Conservation (phyloP, 53 echinoderm and acorn worm species). For the Apostichopus leukothele region DNA sequence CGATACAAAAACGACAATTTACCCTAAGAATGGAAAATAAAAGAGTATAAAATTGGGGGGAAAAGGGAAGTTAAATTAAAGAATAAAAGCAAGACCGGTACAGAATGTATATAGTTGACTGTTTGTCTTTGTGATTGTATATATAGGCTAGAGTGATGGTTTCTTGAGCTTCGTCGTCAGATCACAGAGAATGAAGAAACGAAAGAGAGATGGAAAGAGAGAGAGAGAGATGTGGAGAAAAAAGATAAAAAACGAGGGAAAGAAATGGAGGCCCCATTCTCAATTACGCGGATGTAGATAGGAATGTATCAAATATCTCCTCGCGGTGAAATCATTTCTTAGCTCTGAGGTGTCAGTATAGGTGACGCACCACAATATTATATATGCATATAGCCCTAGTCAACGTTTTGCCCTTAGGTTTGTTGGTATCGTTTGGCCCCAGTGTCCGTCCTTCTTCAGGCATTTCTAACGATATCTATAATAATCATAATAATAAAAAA, state of each 20-base stretch:
- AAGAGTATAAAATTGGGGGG: background rate
- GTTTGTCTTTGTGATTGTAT: too few relatives aligned
- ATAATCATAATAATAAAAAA: too few relatives aligned
- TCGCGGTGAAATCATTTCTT: background rate
- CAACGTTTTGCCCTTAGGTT: background rate
- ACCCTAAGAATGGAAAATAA: background rate
- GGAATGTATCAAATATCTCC: conserved; percentile 10
- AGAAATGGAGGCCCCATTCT: background rate
- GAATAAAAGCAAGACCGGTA: background rate
- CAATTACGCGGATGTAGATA: background rate
- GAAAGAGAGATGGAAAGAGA: too few relatives aligned
- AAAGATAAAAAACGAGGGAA: background rate
- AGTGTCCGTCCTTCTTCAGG: background rate
- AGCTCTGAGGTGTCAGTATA: background rate
- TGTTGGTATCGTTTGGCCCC: background rate
- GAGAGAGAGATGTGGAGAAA: background rate
- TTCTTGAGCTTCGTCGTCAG: background rate
- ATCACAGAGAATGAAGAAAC: background rate
- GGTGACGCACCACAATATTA: background rate
- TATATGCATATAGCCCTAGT: background rate
- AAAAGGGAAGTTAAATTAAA: background rate
- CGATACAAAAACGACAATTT: background rate
- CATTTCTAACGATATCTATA: background rate
- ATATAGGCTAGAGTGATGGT: too few relatives aligned
- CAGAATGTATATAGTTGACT: too few relatives aligned